phyloP scores from a whole-genome alignment of 2,888 invertebrate species.

The Pammene fasciana region DNA sequence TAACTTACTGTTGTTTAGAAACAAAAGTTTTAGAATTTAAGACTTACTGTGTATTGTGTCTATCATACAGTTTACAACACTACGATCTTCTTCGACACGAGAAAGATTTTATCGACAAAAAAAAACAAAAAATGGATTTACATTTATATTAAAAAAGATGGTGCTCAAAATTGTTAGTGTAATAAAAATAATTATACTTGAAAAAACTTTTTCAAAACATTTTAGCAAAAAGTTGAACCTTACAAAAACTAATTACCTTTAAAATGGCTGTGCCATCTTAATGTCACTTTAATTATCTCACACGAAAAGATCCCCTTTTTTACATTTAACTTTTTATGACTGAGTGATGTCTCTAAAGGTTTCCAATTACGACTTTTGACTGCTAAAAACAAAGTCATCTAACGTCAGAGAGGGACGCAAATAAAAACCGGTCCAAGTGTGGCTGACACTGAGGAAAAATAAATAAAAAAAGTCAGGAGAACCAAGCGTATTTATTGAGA shows the following conservation, averaged over 20 bases:
- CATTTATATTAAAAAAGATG: not conserved
- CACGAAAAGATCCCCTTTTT: conserved; percentile 27
- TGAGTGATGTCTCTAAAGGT: conserved; percentile 29
- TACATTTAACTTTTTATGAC: conserved; percentile 25
- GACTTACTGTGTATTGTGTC: no score
- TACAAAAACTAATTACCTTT: conserved; percentile 11
- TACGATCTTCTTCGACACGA: no score
- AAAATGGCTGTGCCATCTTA: conserved; percentile 28
- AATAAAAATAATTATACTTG: not conserved
- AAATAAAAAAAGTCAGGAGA: conserved; percentile 43
- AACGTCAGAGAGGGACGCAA: conserved; percentile 45
- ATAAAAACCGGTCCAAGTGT: conserved; percentile 44
- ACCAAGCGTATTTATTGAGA: conserved; percentile 52
- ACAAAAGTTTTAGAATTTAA: no score
- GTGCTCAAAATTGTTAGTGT: conserved; percentile 1
- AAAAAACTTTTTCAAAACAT: not conserved
- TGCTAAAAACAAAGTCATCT: conserved; percentile 48
- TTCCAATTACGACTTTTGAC: conserved; percentile 36
- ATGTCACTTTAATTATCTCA: conserved; percentile 33
- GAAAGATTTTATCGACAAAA: not conserved
- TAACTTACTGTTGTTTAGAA: no score
- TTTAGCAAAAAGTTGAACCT: not conserved
- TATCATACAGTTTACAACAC: no score
- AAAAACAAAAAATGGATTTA: not conserved
- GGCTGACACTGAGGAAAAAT: conserved; percentile 48